Conservation (phyloP, 2,113 vertebrate species). For the Callithrix jacchus region DNA sequence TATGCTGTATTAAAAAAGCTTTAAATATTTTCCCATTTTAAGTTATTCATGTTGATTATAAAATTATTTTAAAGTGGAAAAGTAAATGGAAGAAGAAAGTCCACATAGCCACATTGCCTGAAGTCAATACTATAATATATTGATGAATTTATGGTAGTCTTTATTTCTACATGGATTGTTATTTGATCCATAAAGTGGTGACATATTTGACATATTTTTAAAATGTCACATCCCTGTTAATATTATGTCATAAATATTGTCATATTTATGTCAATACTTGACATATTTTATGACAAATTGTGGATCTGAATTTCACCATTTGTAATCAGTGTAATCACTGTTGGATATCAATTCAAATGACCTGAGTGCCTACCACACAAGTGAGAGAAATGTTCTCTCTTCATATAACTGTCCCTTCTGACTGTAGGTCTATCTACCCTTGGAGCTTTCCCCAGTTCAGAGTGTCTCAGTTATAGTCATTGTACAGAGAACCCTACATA, state of each 20-base stretch:
- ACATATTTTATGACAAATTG: neutral
- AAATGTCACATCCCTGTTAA: no score
- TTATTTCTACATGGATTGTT: neutral
- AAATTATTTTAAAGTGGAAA: neutral
- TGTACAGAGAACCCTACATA: neutral
- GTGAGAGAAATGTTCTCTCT: neutral
- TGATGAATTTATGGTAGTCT: neutral
- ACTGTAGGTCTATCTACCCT: neutral
- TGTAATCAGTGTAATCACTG: neutral
- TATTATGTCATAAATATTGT: no score
- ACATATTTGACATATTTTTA: neutral
- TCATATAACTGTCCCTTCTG: neutral
- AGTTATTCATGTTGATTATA: neutral
- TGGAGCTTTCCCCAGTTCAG: neutral
- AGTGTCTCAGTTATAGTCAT: neutral
- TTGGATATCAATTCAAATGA: neutral
- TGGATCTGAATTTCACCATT: neutral
- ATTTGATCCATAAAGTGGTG: neutral
- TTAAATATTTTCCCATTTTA: neutral
- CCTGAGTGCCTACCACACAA: neutral
- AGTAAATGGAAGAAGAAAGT: neutral
- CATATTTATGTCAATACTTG: no score
- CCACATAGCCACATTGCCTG: neutral
- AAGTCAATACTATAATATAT: neutral
- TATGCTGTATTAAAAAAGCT: neutral